Percentiles rank a stretch among this genome's conserved stretches.
Conservation (phyloP, 2,113 vertebrate species). For the Thalassoma bifasciatum region DNA sequence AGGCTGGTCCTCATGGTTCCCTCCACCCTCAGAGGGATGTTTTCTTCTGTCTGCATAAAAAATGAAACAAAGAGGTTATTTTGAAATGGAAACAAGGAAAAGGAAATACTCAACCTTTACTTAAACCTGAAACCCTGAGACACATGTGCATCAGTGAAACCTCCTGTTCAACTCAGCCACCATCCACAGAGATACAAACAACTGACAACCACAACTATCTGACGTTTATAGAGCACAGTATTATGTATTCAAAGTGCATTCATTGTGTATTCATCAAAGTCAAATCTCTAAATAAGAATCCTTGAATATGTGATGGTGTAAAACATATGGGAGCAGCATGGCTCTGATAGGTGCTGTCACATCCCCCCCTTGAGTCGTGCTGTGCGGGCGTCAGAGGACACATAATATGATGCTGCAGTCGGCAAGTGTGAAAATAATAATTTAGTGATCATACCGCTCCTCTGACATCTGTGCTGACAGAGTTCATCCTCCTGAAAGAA, state of each 20-base stretch:
- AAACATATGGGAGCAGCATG: constrained; percentile 4
- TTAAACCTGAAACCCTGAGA: background rate
- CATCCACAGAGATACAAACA: background rate
- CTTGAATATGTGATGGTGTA: background rate
- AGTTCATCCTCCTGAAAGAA: constrained; percentile 90
- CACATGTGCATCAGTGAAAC: background rate
- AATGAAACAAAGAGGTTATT: background rate
- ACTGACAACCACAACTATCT: background rate
- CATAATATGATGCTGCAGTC: background rate
- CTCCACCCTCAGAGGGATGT: constrained; percentile 85
- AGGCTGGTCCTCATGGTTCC: constrained; percentile 88
- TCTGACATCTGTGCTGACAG: constrained; percentile 83
- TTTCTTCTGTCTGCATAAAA: constrained; percentile 82
- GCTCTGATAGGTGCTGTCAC: constrained; percentile 3
- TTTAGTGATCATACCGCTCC: constrained; percentile 78
- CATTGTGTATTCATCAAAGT: constrained; percentile 12
- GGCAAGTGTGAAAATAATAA: constrained; percentile 18
- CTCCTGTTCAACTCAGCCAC: background rate
- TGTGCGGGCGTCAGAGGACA: background rate
- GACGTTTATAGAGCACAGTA: constrained; percentile 1
- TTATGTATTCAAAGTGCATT: background rate
- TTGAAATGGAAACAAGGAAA: background rate
- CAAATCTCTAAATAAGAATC: background rate
- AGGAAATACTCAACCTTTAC: background rate
- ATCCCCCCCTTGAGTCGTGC: constrained; percentile 17